Evolutionary conservation across 2,797 vertebrate genomes (phyloP), one percentile per base, ranked within the genome.

Genomic region (Macroramphosus scolopax): DNA sequence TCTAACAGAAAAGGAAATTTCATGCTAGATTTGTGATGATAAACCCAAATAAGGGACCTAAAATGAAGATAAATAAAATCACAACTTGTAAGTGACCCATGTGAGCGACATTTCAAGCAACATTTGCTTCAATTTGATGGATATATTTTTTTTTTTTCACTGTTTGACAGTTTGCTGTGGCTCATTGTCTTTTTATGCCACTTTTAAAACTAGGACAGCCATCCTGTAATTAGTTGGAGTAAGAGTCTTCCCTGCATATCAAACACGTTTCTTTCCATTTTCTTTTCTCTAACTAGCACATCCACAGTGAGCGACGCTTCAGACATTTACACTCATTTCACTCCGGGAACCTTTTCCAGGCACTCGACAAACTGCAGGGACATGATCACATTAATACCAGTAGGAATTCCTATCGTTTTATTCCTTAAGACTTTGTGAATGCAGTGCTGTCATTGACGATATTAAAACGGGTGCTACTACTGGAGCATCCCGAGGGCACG

Each of bases 171-270:
- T 37, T 65, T 45, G 3, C 18, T 10, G 9, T 26, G 35, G 22
- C 32, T 55, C 14, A 32, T 51, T 57, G 29, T 65, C 29, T 54
- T 63, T 44, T 50, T 26, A 45, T 57, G 63, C n/a, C 42, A 34
- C 30, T 53, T 52, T 58, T 50, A 44, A 75, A 82, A 78, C 38
- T 59, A 39, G 72, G 58, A 53, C 67, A 75, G 31, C 32, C 28
- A 41, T 52, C 49, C 20, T 51, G 62, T 47, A 63, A 58, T 73
- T 72, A 54, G 42, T 29, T 13, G 26, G 2, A 33, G n/a, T n/a
- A 17, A 11, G 5, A 18, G 8, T 24, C 11, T 17, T 28, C 25
- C 32, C 13, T 37, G 30, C 47, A 63, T 61, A 47, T 59, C 44
- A 55, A 42, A 51, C 40, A 43, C n/a, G n/a, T n/a, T n/a, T n/a